Base-by-base conservation (phyloP, 2,888 invertebrate species). In the Arctia plantaginis region DNA sequence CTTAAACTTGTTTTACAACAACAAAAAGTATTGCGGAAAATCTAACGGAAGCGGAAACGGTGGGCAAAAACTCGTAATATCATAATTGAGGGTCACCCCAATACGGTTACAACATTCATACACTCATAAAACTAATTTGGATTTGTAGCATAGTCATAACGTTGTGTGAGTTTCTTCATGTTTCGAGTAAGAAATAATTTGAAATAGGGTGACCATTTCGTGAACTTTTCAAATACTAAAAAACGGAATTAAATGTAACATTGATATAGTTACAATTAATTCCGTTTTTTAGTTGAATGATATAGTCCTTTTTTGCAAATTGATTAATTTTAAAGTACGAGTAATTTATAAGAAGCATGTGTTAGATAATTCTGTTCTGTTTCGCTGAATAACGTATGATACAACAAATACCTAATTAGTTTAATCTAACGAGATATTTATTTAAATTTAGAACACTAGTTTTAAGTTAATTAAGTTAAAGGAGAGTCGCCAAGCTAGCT, bases 1-100 rank as follows among this genome's bases (percentile, higher is more conserved):
- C 69, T 0, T 15, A 10, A 69, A 69, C 74, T 82, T 76, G 27
- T 44, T 27, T 20, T 35, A 66, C 27, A 44, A 18, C 18, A 55
- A 66, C 35, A 55, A 51, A 51, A 55, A 66, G 2, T 27, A 33
- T 71, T 66, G 15, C 71, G 27, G 13, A 27, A 51, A 27, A 72
- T 55, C 55, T 23, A 30, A 39, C 66, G 66, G 66, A 72, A 72
- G 66, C 27, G 72, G 72, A 72, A 72, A 59, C 41, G 20, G 20
- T 55, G 7, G 39, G 23, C 55, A 72, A 67, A 66, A 66, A 30
- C 39, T 44, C 27, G 66, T 69, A 44, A 41, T 59, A 51, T 20
- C 27, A 33, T 23, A 44, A 44, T 66, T 59, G 66, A 72, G 41
- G 66, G 72, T 72, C 66, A 59, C 27, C 51, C 39, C 39, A 33